Base-by-base conservation (phyloP, 2,797 vertebrate genomes). In the Eospalax fontanierii region DNA sequence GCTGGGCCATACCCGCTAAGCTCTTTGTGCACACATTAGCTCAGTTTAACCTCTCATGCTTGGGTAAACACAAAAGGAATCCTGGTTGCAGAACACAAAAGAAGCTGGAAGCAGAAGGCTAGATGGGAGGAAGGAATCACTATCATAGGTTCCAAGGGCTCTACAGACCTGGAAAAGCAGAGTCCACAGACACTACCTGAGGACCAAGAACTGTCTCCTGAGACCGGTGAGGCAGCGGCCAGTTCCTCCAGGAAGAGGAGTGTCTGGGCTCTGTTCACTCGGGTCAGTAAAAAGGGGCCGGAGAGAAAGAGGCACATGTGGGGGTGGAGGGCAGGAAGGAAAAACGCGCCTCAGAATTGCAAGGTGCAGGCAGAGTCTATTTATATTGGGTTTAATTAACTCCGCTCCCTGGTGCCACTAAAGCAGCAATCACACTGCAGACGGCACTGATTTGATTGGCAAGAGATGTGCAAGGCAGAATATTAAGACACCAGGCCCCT, bases 301-400 rank as follows among this genome's bases (percentile, higher is more conserved):
- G 38, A 71, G 86, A 70, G 75, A 96, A 95, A 86, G 86, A 90
- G 73, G 88, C 43, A 28, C 43, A 68, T 21, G 30, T 12, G 40
- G 74, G 9, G 86, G 85, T 24, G 6, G 80, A 85, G 7, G 81
- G 94, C 63, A 94, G 90, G 84, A 88, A 95, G 96, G 92, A 93
- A 92, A 97, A 98, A 66, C 91, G 97, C 86, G 97, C 96, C 10
- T 82, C 14, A 24, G 81, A 98, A 97, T 96, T 96, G 98, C 97
- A 97, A 97, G 96, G 97, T 92, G 96, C 97, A 90, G 95, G 93
- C 94, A 97, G 96, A 98, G 96, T 96, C 98, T 98, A 98, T 98
- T 98, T 98, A 98, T 98, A 98, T 86, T 95, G 97, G 96, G 98
- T 98, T 98, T 98, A 98, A 98, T 98, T 98, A 98, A 98, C 97